These are phyloP conservation scores for Orgyia antiqua DNA, from an alignment of 2,888 invertebrate species.

Conservation along the genomic window DNA sequence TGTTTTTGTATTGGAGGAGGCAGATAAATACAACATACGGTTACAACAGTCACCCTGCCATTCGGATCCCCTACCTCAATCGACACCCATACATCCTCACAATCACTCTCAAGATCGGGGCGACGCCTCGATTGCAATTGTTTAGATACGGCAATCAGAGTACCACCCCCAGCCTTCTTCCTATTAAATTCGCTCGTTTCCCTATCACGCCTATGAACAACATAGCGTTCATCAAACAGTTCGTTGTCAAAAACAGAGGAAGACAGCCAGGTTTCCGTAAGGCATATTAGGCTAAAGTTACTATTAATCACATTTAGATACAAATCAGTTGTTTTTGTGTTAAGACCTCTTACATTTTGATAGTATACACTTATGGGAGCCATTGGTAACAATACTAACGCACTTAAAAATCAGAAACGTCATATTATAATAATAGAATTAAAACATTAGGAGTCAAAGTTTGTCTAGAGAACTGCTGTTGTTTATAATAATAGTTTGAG, in stretches of 20 bases:
- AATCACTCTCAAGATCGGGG: conserved; percentile 1
- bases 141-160: conserved; percentile 3
- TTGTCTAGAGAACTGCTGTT: background rate
- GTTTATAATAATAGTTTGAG: background rate
- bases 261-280: background rate
- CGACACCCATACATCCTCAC: conserved; percentile 6
- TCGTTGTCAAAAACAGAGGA: conserved; percentile 1
- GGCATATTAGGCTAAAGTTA: background rate
- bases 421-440: background rate
- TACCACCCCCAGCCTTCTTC: conserved; percentile 5
- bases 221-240: conserved; percentile 5
- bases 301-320: background rate
- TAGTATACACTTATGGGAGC: too few species aligned
- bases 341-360: background rate
- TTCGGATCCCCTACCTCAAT: too few species aligned
- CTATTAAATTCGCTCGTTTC: conserved; percentile 1
- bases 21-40: too few species aligned
- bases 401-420: background rate
- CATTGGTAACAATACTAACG: background rate
- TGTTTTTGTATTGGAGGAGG: too few species aligned
- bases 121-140: background rate
- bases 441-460: background rate
- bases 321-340: background rate
- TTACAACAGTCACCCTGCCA: too few species aligned
- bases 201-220: conserved; percentile 6